Base-by-base conservation (phyloP, 2,888 invertebrate species). In the Chalcosyrphus nemorum region DNA sequence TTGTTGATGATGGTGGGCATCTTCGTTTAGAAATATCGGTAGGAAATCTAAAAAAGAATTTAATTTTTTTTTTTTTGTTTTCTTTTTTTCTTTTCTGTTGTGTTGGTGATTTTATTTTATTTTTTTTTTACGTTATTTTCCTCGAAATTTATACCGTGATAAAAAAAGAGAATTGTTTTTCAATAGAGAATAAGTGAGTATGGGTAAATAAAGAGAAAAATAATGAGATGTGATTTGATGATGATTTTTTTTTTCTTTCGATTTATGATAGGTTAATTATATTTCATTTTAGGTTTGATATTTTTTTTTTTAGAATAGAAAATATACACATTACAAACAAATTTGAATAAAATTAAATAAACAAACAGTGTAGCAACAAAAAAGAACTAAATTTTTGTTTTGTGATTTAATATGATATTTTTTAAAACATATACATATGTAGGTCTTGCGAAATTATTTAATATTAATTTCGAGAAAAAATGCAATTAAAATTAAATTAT, bases 321-420 rank as follows among this genome's bases (percentile, higher is more conserved):
- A 86, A 76, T 81, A 86, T 81, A 86, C 74, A 86, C 74, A 86
- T 86, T 81, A 86, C 81, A 81, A 77, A 76, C 66, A 66, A 81
- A 74, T 70, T n/a, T 38, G 35, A 85, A 81, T 71, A 68, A 76
- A 74, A 84, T 65, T 65, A 74, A 72, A 77, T 86, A 77, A 82
- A 77, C 54, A 66, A 77, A 82, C 38, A 72, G 27, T 70, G 54
- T 66, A 32, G 68, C 72, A 86, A 86, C 45, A 68, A 59, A 70
- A 81, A 65, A n/a, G n/a, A n/a, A 38, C 13, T 5, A 45, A 65
- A 21, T 52, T 71, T 29, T 52, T 41, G 15, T 32, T 32, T 56
- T 43, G 5, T 43, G 63, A 47, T 70, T 56, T n/a, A 9, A 15
- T 43, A n/a, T 24, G 17, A 7, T 38, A 3, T 65, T 43, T 7